A percentile compares a stretch with the other conserved stretches of the same genome.
Evolutionary conservation across 2,888 invertebrate genomes (phyloP).

Genomic region (Hydroisotoma schaefferi): DNA sequence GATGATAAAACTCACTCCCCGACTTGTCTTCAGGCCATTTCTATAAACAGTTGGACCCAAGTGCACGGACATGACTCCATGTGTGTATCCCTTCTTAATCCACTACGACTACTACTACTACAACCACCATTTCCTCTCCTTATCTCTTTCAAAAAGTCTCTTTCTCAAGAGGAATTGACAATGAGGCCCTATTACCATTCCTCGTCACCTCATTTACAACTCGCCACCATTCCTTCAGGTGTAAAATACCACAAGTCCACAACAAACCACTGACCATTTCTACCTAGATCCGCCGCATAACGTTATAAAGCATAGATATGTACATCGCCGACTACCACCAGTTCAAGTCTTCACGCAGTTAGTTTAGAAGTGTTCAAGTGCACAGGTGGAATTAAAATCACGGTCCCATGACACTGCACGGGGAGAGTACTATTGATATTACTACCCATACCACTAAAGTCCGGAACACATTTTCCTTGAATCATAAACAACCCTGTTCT

Average conservation of each 20-base stretch:
- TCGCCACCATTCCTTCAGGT: slow-evolving; percentile 16
- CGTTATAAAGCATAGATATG: background rate
- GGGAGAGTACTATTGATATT: background rate
- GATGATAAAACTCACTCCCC: slow-evolving; percentile 19
- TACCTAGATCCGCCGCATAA: background rate
- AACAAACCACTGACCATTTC: slow-evolving; percentile 9
- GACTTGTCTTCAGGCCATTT: slow-evolving; percentile 18
- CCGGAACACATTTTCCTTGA: background rate
- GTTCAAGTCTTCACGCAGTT: too few relatives aligned
- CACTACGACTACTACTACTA: background rate
- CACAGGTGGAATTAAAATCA: slow-evolving; percentile 3
- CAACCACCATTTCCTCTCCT: slow-evolving; percentile 4
- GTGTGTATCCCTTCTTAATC: background rate
- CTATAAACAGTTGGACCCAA: slow-evolving; percentile 13
- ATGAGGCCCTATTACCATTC: slow-evolving; percentile 18
- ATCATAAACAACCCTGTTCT: background rate
- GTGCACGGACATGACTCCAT: slow-evolving; percentile 3
- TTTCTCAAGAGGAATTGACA: slow-evolving; percentile 17
- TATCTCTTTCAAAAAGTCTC: slow-evolving; percentile 13
- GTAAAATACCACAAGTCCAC: slow-evolving; percentile 9
- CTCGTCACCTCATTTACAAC: slow-evolving; percentile 20
- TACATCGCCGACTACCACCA: too few relatives aligned
- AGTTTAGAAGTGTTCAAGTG: background rate
- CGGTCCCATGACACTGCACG: background rate
- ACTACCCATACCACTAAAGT: too few relatives aligned